Percentiles rank a stretch among this genome's conserved stretches.
phyloP scores from a whole-genome alignment of 2,113 vertebrate species.

The Brachyhypopomus occidentalis region DNA sequence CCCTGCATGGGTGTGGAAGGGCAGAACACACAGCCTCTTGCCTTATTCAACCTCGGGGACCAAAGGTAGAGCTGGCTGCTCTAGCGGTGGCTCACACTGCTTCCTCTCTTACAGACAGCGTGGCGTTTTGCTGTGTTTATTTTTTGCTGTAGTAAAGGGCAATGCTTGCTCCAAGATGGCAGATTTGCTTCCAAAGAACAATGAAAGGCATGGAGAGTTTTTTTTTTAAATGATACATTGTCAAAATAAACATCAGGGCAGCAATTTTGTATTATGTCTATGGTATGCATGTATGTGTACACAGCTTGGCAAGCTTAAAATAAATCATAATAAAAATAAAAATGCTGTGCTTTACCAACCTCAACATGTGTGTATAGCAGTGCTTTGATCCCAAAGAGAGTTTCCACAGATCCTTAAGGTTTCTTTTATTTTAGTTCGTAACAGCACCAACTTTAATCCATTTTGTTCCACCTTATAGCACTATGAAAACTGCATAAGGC shows the following conservation, averaged over 20 bases:
- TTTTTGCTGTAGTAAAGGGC: neutral
- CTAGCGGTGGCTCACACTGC: neutral
- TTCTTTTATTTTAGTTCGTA: too few species aligned
- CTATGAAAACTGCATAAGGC: too few species aligned
- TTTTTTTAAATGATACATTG: neutral
- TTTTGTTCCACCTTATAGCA: too few species aligned
- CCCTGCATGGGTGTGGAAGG: slow-evolving; percentile 47
- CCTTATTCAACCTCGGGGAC: slow-evolving; percentile 31
- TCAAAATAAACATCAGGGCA: neutral
- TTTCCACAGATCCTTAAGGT: too few species aligned
- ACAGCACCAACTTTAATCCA: too few species aligned
- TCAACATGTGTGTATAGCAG: too few species aligned
- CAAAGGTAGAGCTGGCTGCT: neutral
- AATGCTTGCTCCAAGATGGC: neutral
- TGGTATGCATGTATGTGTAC: neutral
- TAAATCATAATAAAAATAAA: too few species aligned
- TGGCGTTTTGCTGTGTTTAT: neutral
- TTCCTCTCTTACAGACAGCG: neutral
- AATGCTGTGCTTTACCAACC: too few species aligned
- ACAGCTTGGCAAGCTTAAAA: too few species aligned
- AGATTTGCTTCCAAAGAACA: neutral
- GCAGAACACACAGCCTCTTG: slow-evolving; percentile 42
- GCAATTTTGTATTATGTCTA: neutral
- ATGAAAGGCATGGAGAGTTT: neutral
- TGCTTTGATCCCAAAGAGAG: too few species aligned